Percentiles rank a stretch among this genome's conserved stretches.
phyloP scores from a whole-genome alignment of 1,140 invertebrate species.

The Camponotus floridanus region DNA sequence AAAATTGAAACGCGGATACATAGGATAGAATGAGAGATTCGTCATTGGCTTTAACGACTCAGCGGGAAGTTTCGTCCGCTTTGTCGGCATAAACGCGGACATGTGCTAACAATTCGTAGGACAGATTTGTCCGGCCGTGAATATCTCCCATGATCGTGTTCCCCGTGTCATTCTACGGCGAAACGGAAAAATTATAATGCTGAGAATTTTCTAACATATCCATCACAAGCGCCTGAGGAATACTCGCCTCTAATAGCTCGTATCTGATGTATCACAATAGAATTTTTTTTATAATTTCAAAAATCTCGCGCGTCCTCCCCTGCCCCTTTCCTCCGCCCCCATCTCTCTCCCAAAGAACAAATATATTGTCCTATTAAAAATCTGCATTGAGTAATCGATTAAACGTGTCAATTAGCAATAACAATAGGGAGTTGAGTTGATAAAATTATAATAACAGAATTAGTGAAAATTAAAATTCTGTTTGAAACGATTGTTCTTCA shows the following conservation, averaged over 20 bases:
- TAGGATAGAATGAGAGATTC: slow-evolving; percentile 43
- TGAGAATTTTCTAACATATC: background rate
- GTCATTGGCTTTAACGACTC: slow-evolving; percentile 63
- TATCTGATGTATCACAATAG: background rate
- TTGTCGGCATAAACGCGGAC: slow-evolving; percentile 83
- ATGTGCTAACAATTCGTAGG: slow-evolving; percentile 85
- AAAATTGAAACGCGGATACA: slow-evolving; percentile 38
- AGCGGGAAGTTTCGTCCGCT: slow-evolving; percentile 80
- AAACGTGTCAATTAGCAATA: too few relatives aligned
- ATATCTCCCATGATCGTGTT: slow-evolving; percentile 71
- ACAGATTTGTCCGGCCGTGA: slow-evolving; percentile 82
- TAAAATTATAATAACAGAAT: background rate
- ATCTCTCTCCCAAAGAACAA: too few relatives aligned
- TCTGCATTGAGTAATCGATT: too few relatives aligned
- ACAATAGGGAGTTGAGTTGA: too few relatives aligned
- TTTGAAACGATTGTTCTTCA: too few relatives aligned
- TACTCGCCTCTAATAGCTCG: slow-evolving; percentile 47
- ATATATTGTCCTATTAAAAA: too few relatives aligned
- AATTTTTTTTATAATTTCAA: background rate
- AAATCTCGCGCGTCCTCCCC: slow-evolving; percentile 7
- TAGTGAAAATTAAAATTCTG: too few relatives aligned
- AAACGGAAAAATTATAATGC: slow-evolving; percentile 10
- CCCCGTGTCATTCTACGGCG: slow-evolving; percentile 14
- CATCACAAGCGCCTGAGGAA: slow-evolving; percentile 32
- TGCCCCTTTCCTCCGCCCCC: too few relatives aligned